phyloP scores from a whole-genome alignment of 2,797 vertebrate species.

The Nothura maculosa region DNA sequence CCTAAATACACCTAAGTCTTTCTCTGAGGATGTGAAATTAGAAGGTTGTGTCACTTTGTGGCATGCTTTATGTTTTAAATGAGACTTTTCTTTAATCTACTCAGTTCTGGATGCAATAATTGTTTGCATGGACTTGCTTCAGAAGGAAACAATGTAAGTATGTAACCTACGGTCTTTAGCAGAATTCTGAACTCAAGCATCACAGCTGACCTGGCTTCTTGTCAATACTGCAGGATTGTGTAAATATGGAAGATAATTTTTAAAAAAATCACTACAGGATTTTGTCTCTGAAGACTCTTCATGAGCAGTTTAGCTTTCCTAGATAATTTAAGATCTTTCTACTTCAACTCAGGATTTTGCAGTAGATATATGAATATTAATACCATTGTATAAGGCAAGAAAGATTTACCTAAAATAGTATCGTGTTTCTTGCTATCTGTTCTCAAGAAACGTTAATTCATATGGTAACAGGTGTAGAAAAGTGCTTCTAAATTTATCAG shows the following conservation, averaged over 20 bases:
- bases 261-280: not conserved
- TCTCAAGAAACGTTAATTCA: not conserved
- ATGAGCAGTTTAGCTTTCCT: not conserved
- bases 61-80: not conserved
- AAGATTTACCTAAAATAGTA: not conserved
- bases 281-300: not conserved
- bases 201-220: not conserved
- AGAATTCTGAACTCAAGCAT: not conserved
- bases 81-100: slow-evolving; percentile 69
- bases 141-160: slow-evolving; percentile 91
- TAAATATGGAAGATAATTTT: not conserved
- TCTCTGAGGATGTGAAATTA: not conserved
- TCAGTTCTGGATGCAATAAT: slow-evolving; percentile 95
- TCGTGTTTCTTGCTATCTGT: not conserved
- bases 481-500: not conserved
- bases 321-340: not conserved
- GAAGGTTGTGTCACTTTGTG: not conserved
- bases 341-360: not conserved
- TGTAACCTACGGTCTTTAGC: not conserved
- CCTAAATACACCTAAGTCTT: not conserved
- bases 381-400: not conserved
- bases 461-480: not conserved
- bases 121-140: slow-evolving; percentile 96
- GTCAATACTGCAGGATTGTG: not conserved
- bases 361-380: not conserved